Evolutionary conservation across 2,113 vertebrate genomes (phyloP).

Genomic region (Philantomba maxwellii): DNA sequence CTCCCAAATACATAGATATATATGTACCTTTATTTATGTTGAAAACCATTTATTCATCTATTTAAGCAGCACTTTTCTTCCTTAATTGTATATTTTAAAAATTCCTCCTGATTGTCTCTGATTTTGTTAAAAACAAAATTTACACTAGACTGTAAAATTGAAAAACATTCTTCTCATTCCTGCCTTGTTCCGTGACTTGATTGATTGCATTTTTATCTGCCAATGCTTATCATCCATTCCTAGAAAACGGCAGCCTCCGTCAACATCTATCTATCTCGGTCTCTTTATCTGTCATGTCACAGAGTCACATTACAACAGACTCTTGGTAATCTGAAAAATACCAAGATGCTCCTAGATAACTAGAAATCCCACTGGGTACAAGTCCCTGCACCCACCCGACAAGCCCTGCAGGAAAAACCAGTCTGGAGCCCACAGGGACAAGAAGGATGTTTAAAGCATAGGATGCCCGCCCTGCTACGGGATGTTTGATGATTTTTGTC

Average conservation of each 20-base stretch:
- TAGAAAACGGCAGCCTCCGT: background rate
- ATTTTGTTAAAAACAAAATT: background rate
- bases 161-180: conserved; percentile 3
- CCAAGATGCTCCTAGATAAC: background rate
- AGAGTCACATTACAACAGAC: conserved; percentile 34
- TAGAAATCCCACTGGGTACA: background rate
- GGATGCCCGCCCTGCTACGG: fast-evolving
- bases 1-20: background rate
- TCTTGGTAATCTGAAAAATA: conserved; percentile 30
- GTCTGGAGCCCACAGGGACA: background rate
- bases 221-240: background rate
- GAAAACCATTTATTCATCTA: background rate
- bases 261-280: background rate
- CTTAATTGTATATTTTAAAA: background rate
- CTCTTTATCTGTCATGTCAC: background rate
- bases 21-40: background rate
- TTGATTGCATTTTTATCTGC: conserved; percentile 20
- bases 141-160: background rate
- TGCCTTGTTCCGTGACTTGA: background rate
- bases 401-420: background rate
- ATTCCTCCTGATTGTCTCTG: background rate
- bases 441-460: background rate
- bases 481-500: background rate
- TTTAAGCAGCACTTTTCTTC: background rate
- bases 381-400: background rate